phyloP scores from a whole-genome alignment of 92 coral and sea anemone species.

The Plumapathes pennacea region DNA sequence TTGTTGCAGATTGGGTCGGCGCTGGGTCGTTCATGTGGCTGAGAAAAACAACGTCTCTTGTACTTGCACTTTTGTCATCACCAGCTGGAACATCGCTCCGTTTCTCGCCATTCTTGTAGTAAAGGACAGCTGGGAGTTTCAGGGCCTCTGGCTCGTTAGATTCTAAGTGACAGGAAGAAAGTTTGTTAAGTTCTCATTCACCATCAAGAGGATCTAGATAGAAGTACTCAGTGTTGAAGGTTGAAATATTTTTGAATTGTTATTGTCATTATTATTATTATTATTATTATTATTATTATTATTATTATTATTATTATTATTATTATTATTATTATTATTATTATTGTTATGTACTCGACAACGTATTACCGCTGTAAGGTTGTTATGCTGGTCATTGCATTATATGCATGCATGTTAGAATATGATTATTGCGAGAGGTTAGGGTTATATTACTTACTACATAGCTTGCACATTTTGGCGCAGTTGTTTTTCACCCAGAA shows the following conservation, averaged over 20 bases:
- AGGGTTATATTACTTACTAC: constrained; percentile 11
- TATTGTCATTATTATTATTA: no score
- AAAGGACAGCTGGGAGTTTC: constrained; percentile 61
- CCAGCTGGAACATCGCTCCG: constrained; percentile 19
- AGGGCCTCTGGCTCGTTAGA: constrained; percentile 6
- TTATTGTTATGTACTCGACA: no score
- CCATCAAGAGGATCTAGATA: no score
- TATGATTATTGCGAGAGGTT: neutral
- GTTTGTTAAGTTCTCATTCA: no score
- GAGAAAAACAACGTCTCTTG: constrained; percentile 33
- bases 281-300: no score
- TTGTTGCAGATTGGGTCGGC: constrained; percentile 10
- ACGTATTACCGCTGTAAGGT: no score
- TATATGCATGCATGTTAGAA: neutral
- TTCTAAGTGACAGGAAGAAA: no score
- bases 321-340: no score
- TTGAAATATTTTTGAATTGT: no score
- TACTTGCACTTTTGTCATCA: constrained; percentile 7
- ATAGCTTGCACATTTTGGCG: constrained; percentile 48
- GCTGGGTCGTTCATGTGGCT: constrained; percentile 9
- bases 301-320: no score
- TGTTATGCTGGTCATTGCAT: no score
- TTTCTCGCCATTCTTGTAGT: constrained; percentile 40
- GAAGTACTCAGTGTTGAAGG: no score
- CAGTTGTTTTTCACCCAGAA: constrained; percentile 51